Conservation (phyloP, 2,888 invertebrate species). For the Caenorhabditis sp. region DNA sequence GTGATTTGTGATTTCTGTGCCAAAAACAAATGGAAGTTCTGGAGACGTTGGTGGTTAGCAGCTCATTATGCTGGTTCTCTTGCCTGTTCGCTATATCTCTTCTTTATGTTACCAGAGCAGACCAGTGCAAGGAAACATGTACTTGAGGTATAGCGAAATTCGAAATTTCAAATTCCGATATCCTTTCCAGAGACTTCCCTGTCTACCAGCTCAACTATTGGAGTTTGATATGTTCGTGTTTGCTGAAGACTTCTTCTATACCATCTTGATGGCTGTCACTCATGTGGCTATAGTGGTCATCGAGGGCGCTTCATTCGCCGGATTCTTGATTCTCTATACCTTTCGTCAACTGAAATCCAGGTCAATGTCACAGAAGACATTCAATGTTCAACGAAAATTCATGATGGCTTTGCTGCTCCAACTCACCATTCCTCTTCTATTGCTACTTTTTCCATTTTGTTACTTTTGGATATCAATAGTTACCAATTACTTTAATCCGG, state of each 20-base stretch:
- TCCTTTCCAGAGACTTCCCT: background rate
- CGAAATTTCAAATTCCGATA: no score
- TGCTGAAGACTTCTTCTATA: background rate
- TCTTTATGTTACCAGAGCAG: background rate
- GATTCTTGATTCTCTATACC: background rate
- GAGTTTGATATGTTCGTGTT: background rate
- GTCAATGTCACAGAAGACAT: conserved; percentile 3
- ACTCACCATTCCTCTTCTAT: background rate
- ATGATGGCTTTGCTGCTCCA: conserved; percentile 7
- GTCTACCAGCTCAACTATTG: background rate
- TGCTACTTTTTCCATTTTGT: background rate
- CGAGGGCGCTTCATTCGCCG: background rate
- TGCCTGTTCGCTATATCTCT: background rate
- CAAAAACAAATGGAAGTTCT: background rate
- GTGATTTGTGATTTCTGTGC: background rate
- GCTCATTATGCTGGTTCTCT: background rate
- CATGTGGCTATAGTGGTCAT: background rate
- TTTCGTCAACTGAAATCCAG: background rate
- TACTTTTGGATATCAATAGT: background rate
- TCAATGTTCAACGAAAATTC: background rate
- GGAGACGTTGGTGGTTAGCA: conserved; percentile 1
- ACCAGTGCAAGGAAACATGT: background rate
- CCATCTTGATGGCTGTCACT: no score
- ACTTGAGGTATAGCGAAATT: background rate
- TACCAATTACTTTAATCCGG: background rate